Evolutionary conservation across 2,888 invertebrate species (phyloP).

Genomic region (Allophyes oxyacanthae): DNA sequence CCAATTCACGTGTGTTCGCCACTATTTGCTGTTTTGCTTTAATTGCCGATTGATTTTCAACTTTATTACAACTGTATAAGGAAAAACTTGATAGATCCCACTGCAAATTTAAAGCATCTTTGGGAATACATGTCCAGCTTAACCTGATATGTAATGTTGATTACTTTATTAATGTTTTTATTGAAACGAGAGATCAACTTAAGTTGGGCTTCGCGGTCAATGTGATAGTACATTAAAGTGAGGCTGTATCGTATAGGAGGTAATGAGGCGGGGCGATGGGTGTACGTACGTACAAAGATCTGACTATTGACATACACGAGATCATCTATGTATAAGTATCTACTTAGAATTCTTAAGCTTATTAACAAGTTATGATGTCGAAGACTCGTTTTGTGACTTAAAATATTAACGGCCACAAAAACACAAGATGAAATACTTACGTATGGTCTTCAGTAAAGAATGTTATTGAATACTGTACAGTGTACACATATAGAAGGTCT

Average conservation of each 20-base stretch:
- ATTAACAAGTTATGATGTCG: conserved; percentile 71
- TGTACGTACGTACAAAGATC: conserved; percentile 82
- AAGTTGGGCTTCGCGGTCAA: conserved; percentile 68
- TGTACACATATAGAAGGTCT: conserved; percentile 75
- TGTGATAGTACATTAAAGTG: conserved; percentile 77
- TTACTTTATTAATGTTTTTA: conserved; percentile 83
- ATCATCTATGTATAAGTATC: conserved; percentile 67
- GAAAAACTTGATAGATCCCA: conserved; percentile 55
- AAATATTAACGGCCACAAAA: conserved; percentile 60
- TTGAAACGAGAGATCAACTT: conserved; percentile 78
- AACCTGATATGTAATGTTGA: conserved; percentile 81
- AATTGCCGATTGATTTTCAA: conserved; percentile 56
- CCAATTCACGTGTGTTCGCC: conserved; percentile 71
- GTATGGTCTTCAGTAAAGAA: conserved; percentile 52
- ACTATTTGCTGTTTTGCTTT: conserved; percentile 45
- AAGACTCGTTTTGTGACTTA: conserved; percentile 65
- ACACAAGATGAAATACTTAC: conserved; percentile 51
- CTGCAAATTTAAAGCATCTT: conserved; percentile 62
- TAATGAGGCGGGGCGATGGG: conserved; percentile 86
- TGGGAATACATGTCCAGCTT: conserved; percentile 72
- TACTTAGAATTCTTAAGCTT: conserved; percentile 74
- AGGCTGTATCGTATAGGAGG: conserved; percentile 82
- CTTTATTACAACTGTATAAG: conserved; percentile 62
- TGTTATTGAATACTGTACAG: conserved; percentile 69
- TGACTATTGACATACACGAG: conserved; percentile 78